Conservation (phyloP, 92 coral and sea anemone genomes). For the Phenganax marumi region DNA sequence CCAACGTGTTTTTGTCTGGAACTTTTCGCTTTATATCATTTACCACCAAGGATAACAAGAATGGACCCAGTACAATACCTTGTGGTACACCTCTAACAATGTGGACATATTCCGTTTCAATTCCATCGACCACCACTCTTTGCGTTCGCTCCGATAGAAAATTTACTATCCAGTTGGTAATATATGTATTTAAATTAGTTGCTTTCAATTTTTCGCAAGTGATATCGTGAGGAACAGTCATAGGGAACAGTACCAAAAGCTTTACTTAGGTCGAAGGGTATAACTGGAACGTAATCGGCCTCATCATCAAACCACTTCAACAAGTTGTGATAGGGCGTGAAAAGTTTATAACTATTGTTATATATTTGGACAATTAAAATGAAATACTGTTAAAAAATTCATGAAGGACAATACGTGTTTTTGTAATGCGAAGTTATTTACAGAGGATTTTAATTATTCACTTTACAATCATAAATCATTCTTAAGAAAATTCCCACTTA, state of each 20-base stretch:
- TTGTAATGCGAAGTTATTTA: too few relatives aligned
- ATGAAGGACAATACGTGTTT: too few relatives aligned
- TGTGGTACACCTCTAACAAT: background rate
- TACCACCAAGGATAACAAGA: background rate
- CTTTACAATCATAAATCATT: too few relatives aligned
- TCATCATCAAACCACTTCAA: too few relatives aligned
- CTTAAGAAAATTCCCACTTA: too few relatives aligned
- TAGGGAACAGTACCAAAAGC: slow-evolving; percentile 36
- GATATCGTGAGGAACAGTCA: slow-evolving; percentile 1
- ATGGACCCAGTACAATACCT: background rate
- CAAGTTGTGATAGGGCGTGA: too few relatives aligned
- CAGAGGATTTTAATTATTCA: too few relatives aligned
- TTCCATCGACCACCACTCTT: slow-evolving; percentile 39
- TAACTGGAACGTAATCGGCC: slow-evolving; percentile 5
- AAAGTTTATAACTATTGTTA: too few relatives aligned
- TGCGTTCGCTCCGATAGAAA: slow-evolving; percentile 28
- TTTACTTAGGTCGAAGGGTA: too few relatives aligned
- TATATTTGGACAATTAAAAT: too few relatives aligned
- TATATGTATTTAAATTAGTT: slow-evolving; percentile 27
- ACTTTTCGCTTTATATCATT: background rate
- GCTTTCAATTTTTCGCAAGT: slow-evolving; percentile 19
- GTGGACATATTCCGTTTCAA: background rate
- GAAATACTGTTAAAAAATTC: too few relatives aligned
- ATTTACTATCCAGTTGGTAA: slow-evolving; percentile 29
- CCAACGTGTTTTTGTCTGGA: background rate